phyloP scores from a whole-genome alignment of 2,113 vertebrate species.

The Ceratotherium simum region DNA sequence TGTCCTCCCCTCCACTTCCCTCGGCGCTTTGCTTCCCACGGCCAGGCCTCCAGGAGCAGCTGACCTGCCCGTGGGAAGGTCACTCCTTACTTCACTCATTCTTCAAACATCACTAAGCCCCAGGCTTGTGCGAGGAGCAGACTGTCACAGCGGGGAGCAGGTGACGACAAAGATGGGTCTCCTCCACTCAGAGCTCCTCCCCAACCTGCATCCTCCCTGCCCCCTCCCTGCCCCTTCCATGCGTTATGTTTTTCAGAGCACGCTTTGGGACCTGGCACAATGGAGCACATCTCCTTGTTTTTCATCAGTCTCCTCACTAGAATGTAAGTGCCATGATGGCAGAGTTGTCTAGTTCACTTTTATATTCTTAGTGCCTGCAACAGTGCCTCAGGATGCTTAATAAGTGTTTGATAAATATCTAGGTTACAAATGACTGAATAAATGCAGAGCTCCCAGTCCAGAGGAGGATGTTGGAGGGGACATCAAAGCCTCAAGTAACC shows the following conservation, averaged over 20 bases:
- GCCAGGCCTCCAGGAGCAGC: background rate
- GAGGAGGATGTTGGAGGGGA: background rate
- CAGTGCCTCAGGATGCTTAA: background rate
- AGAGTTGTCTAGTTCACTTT: background rate
- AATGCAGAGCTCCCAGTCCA: background rate
- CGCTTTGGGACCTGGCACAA: background rate
- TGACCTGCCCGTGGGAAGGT: background rate
- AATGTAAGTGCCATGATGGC: background rate
- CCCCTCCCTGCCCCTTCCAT: too few relatives aligned
- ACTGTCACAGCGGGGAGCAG: background rate
- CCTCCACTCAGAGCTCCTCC: background rate
- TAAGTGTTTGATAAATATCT: background rate
- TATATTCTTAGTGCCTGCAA: background rate
- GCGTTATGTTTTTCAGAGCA: background rate
- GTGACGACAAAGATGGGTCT: background rate
- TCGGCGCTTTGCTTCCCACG: background rate
- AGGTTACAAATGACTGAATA: accelerated
- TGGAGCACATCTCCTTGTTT: background rate
- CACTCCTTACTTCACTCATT: too few relatives aligned
- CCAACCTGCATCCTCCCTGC: background rate
- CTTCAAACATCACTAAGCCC: background rate
- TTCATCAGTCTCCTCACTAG: background rate
- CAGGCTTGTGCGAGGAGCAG: background rate
- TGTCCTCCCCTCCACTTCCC: background rate
- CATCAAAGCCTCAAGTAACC: background rate